Base-by-base conservation (phyloP, 2,797 vertebrate genomes). In the Crenichthys baileyi region DNA sequence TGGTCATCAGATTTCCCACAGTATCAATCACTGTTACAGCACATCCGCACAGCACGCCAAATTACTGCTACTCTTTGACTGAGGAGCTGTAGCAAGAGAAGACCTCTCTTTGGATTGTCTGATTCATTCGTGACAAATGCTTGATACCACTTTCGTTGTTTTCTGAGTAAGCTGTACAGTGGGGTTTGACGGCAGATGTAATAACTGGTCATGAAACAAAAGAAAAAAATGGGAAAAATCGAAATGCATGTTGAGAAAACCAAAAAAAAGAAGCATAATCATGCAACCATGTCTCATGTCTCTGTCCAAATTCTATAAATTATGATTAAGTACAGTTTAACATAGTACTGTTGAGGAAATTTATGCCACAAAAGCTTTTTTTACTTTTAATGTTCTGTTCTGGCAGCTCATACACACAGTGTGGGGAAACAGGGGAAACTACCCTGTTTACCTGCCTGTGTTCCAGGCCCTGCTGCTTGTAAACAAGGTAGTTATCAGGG, bases 81-180 rank as follows among this genome's bases (percentile, higher is more conserved):
- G 97, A 96, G 0, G 94, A 88, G 1, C 96, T 93, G 87, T 96
- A 93, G 93, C 97, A 97, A 88, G 97, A 97, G 91, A 97, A 97
- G 53, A 90, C 92, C 3, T 89, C 90, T 0, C 85, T 82, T 55
- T 93, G 91, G 88, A 93, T 92, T 73, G 95, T 96, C 70, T 70
- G 9, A 70, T 95, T 95, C 88, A 85, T 61, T 65, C 11, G 20
- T 61, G 58, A 61, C 58, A 31, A 61, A 61, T 65, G 6, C 31
- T 31, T 36, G 31, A 18, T 39, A 8, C 18, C 61, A 65, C 61
- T 65, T 31, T 1, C 20, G 60, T 13, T 36, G 60, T 18, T 63
- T 20, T 26, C 16, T 36, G 61, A 63, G 16, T 63, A 29, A 63
- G 16, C 18, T 22, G 31, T 1, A 20, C 61, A 65, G 1, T 18